A percentile compares a stretch with the other conserved stretches of the same genome.
These are phyloP conservation scores for Palloptera scutellata DNA, from an alignment of 2,888 invertebrate genomes.

Conservation along the genomic window DNA sequence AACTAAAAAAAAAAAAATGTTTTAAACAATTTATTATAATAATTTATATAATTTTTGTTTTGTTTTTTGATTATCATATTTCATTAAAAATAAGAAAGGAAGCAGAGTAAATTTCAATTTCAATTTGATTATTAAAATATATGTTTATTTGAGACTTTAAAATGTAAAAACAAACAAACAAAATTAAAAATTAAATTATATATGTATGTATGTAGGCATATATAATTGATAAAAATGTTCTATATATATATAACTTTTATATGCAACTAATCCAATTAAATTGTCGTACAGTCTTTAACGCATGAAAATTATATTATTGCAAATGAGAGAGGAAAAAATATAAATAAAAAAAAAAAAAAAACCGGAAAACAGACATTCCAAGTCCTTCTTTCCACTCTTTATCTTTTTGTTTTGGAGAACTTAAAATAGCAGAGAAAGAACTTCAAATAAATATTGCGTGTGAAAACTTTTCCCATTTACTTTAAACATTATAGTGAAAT, in stretches of 20 bases:
- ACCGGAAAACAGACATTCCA: constrained; percentile 22
- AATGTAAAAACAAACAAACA: neutral
- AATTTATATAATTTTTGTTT: too few species aligned
- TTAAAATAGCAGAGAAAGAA: too few species aligned
- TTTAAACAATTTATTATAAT: too few species aligned
- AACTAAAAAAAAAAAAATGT: too few species aligned
- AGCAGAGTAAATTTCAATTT: constrained; percentile 6
- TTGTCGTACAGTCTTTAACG: constrained; percentile 33
- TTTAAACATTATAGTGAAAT: too few species aligned
- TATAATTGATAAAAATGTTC: too few species aligned
- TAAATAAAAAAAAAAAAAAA: constrained; percentile 32
- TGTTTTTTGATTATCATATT: too few species aligned
- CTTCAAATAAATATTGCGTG: too few species aligned
- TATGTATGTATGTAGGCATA: neutral
- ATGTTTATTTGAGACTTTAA: neutral
- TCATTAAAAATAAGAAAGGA: too few species aligned
- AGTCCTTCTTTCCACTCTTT: constrained; percentile 3
- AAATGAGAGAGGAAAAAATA: constrained; percentile 13
- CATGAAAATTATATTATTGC: constrained; percentile 16
- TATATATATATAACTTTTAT: too few species aligned
- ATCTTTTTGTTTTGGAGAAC: neutral
- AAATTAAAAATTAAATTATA: too few species aligned
- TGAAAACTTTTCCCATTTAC: too few species aligned
- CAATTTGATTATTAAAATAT: constrained; percentile 16
- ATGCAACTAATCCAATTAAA: constrained; percentile 17